These are phyloP conservation scores for Orycteropus afer DNA, from an alignment of 2,113 vertebrate species.

Conservation along the genomic window DNA sequence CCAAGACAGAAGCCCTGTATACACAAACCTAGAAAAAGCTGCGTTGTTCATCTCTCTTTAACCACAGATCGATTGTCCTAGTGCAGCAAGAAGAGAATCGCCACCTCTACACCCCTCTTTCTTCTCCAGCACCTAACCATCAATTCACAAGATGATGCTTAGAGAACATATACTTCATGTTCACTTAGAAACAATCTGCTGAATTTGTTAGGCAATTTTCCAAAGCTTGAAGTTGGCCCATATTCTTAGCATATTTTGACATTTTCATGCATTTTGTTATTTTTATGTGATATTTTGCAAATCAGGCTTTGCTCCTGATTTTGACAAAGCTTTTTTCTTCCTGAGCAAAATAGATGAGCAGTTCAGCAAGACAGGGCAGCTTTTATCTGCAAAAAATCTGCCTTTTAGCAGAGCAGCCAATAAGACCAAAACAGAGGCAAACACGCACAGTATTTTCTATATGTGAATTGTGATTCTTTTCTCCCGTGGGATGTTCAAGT, in stretches of 20 bases:
- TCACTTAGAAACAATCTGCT: not conserved
- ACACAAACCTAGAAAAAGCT: not conserved
- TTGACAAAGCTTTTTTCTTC: constrained; percentile 76
- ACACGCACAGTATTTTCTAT: constrained; percentile 51
- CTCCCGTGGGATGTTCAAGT: constrained; percentile 53
- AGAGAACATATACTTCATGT: not conserved
- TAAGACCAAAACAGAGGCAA: constrained; percentile 49
- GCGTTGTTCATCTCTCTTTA: not conserved
- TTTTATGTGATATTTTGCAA: constrained; percentile 71
- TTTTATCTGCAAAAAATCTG: constrained; percentile 74
- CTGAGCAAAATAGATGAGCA: constrained; percentile 67
- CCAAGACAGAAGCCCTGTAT: not conserved
- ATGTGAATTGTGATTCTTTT: constrained; percentile 51
- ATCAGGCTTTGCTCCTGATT: constrained; percentile 62
- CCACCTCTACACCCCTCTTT: not conserved
- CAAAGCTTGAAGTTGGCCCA: not conserved
- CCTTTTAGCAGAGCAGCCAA: constrained; percentile 67
- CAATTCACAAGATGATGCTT: not conserved
- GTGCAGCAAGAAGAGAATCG: not conserved
- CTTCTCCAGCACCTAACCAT: not conserved
- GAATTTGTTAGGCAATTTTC: constrained; percentile 32
- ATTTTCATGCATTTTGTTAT: constrained; percentile 62
- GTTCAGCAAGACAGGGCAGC: constrained; percentile 73
- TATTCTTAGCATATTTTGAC: constrained; percentile 61
- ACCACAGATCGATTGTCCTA: rapidly evolving